Base-by-base conservation (phyloP, 2,888 invertebrate genomes). In the Rugalucina vietnamica region DNA sequence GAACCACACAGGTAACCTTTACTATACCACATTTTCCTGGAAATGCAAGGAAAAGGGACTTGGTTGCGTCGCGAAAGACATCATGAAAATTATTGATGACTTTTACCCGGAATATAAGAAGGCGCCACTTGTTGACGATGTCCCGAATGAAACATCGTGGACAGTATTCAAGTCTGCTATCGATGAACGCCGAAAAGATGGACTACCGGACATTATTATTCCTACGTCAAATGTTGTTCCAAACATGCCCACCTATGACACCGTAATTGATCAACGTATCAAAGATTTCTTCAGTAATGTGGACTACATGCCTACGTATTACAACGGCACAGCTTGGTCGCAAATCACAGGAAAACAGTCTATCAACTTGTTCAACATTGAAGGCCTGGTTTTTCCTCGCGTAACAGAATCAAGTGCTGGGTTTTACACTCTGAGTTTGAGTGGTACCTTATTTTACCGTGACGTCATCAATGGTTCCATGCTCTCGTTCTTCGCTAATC, bases 141-240 rank as follows among this genome's bases (percentile, higher is more conserved):
- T 75, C n/a, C 89, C 89, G 5, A 88, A 89, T 36, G 88, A 89
- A 75, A 90, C 89, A 0, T 86, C 89, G 0, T 90, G 90, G 90
- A 82, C 87, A 1, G 86, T 78, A 1, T 89, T 90, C 69, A 89
- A 90, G 69, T 80, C 82, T 36, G 78, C 75, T 0, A 86, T 90
- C 39, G 90, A 90, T 73, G 54, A 80, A 43, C 77, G 90, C 65
- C 85, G 90, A 10, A 70, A 50, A 12, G 76, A 77, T 4, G 85
- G 88, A 0, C 72, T 79, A 57, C 88, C 89, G 0, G 89, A 89
- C 54, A 89, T 88, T 10, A 86, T 89, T 0, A 84, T 90, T 50
- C 90, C 89, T 10, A 57, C 79, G 37, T 84, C 89, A 0, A 87
- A 84, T 32, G 65, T 84, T 8, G 79, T 74, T 1, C 54, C 54